phyloP scores from a whole-genome alignment of 2,797 vertebrate genomes.

The Clarias fuscus region DNA sequence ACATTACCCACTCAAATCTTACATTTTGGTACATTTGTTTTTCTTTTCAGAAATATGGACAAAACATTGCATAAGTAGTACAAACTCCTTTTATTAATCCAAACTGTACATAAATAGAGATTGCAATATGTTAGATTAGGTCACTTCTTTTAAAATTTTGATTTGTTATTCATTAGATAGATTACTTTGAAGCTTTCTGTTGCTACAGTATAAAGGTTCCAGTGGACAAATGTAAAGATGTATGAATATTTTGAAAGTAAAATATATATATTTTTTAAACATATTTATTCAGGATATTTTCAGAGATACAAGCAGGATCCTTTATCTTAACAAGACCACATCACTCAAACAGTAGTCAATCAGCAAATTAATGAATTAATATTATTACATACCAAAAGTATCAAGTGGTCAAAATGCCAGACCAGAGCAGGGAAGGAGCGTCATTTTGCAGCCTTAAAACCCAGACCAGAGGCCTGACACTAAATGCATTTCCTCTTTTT shows the following conservation, averaged over 20 bases:
- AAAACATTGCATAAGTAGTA: background rate
- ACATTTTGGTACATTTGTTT: background rate
- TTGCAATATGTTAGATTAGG: background rate
- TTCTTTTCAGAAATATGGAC: background rate
- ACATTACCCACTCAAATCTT: background rate
- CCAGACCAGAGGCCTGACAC: background rate
- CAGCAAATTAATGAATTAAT: background rate
- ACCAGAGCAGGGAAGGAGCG: background rate
- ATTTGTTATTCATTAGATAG: background rate
- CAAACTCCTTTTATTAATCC: background rate
- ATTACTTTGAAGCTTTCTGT: background rate
- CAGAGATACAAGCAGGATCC: background rate
- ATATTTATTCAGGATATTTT: background rate
- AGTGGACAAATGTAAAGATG: background rate
- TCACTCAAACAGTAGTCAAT: background rate
- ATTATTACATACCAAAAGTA: background rate
- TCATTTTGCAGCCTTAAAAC: background rate
- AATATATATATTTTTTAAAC: background rate
- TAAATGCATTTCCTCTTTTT: background rate
- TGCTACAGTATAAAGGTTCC: background rate
- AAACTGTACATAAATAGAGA: background rate
- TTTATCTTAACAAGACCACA: background rate
- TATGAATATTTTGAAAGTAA: too few relatives aligned
- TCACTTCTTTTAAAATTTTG: background rate
- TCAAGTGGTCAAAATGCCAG: background rate